Base-by-base conservation (phyloP, 2,113 vertebrate species). In the Rhinoderma darwinii region DNA sequence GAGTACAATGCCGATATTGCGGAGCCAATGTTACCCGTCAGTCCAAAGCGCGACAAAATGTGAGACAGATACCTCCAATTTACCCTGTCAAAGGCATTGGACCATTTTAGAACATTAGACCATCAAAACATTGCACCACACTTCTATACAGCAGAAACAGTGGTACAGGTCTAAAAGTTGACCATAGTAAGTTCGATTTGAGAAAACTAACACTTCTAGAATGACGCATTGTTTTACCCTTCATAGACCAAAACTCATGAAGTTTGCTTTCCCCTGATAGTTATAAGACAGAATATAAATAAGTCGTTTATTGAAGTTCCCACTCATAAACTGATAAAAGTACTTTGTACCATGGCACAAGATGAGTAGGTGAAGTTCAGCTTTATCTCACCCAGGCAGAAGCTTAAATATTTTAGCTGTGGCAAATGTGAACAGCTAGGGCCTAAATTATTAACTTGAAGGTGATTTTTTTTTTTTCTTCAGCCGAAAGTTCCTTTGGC, bases 401-500 rank as follows among this genome's bases (percentile, higher is more conserved):
- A 84, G 82, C 82, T 74, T 35, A 47, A n/a, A 43, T 50, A 59
- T 84, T 84, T 51, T 44, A 59, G 35, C 39, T 44, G 18, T 27
- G 15, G 8, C 51, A 44, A 32, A n/a, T 75, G 15, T 72, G 14
- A 32, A 75, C 35, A 27, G 70, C 70, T 7, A 7, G 35, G 51
- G 39, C 25, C 50, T 75, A 43, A 84, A 37, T 84, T 84, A 75
- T 84, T 84, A 75, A 84, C 70, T n/a, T 74, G 50, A 51, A 84
- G 50, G 43, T 70, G 27, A 74, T 14, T 54, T 84, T 84, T 74
- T 39, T 27, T 84, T 84, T 56, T 27, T 37, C 22, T 74, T n/a
- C 39, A 72, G 32, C 47, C 32, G 25, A 72, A 54, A 75, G 75
- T 59, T 74, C 47, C n/a, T 74, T 54, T 59, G 83, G 25, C 35